phyloP scores from a whole-genome alignment of 1,140 invertebrate species.

The Carcinoscorpius rotundicauda region DNA sequence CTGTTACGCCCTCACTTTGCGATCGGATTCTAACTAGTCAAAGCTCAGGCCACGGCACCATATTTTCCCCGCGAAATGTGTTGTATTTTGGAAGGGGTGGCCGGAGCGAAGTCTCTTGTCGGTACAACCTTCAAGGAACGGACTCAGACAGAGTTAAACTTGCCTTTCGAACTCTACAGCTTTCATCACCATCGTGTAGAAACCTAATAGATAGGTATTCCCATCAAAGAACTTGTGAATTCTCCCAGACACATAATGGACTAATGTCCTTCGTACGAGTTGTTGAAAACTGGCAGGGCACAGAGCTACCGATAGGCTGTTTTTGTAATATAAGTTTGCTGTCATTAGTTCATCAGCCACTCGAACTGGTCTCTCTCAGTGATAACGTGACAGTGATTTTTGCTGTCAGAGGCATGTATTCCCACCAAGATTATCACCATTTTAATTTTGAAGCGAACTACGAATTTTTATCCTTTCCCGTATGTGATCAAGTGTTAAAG shows the following conservation, averaged over 20 bases:
- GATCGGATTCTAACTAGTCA: conserved; percentile 21
- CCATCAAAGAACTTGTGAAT: neutral
- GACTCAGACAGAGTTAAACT: conserved; percentile 18
- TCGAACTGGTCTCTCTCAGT: conserved; percentile 60
- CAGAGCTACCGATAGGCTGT: conserved; percentile 45
- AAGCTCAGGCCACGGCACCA: conserved; percentile 15
- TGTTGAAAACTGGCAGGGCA: conserved; percentile 10
- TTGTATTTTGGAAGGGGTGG: conserved; percentile 25
- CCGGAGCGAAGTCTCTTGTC: conserved; percentile 20
- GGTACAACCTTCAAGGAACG: conserved; percentile 22
- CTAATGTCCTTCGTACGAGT: neutral
- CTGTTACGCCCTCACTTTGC: conserved; percentile 17
- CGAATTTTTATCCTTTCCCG: conserved; percentile 61
- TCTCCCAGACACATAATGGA: conserved; percentile 5
- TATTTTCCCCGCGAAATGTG: conserved; percentile 21
- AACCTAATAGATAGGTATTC: conserved; percentile 7
- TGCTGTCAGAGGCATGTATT: conserved; percentile 62
- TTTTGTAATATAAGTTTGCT: conserved; percentile 51
- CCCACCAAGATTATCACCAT: conserved; percentile 66
- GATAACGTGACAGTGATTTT: conserved; percentile 68
- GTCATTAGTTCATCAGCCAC: conserved; percentile 38
- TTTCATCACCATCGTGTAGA: conserved; percentile 15
- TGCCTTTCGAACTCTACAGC: conserved; percentile 12
- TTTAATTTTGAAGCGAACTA: conserved; percentile 69
- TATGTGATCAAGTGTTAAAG: conserved; percentile 37